These are phyloP conservation scores for Bufotes viridis DNA, from an alignment of 2,797 vertebrate species.

Conservation along the genomic window DNA sequence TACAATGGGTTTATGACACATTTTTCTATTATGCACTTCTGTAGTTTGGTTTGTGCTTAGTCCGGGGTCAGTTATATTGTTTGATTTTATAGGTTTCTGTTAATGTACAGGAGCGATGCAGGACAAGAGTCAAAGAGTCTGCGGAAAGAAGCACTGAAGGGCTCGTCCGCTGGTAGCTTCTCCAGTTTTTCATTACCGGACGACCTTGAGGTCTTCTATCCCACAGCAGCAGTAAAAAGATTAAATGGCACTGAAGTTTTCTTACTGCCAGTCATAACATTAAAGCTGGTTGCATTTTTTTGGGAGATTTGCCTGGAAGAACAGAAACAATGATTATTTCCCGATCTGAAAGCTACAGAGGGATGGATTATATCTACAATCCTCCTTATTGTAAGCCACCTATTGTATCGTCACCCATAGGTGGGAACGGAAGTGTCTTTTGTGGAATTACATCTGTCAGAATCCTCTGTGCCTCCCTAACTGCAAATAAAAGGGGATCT, in stretches of 20 bases:
- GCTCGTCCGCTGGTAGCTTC: neutral
- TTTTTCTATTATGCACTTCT: neutral
- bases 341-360: neutral
- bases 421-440: neutral
- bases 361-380: neutral
- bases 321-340: neutral
- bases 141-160: neutral
- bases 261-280: slow-evolving; percentile 18
- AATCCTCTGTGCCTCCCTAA: neutral
- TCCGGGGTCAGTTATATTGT: neutral
- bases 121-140: slow-evolving; percentile 5
- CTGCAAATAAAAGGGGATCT: neutral
- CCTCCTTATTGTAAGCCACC: neutral
- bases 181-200: slow-evolving; percentile 16
- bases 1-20: neutral
- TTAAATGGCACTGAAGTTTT: slow-evolving; percentile 9
- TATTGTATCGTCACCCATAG: neutral
- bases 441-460: neutral
- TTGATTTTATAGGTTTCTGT: slow-evolving; percentile 12
- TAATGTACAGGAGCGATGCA: neutral
- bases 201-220: slow-evolving; percentile 28
- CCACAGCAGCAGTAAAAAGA: slow-evolving; percentile 22
- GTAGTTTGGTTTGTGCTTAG: neutral
- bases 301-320: slow-evolving; percentile 14
- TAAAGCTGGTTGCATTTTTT: slow-evolving; percentile 9